These are phyloP conservation scores for Polymixis flavicincta DNA, from an alignment of 2,888 invertebrate species.

Conservation along the genomic window DNA sequence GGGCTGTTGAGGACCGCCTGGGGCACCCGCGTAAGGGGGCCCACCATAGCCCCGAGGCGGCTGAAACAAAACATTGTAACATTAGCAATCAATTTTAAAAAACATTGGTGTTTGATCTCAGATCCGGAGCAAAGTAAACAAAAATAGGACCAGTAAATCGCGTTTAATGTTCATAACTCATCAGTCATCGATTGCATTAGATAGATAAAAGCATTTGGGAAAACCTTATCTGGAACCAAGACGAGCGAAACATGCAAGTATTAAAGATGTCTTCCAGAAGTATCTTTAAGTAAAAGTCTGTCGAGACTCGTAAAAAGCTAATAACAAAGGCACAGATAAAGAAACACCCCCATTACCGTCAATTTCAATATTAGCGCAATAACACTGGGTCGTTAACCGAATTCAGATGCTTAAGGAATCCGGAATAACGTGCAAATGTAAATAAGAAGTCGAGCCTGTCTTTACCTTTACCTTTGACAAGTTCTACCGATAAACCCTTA, in stretches of 20 bases:
- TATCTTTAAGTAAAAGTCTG: conserved; percentile 13
- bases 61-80: conserved; percentile 72
- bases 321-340: conserved; percentile 37
- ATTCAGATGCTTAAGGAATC: conserved; percentile 22
- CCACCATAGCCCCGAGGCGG: conserved; percentile 88
- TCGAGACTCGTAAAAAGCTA: conserved; percentile 26
- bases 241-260: neutral
- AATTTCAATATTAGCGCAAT: conserved; percentile 54
- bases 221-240: neutral
- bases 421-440: conserved; percentile 32
- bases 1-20: conserved; percentile 87
- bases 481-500: neutral
- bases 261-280: neutral
- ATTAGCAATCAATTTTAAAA: conserved; percentile 18
- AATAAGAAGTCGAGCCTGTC: conserved; percentile 29
- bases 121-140: neutral
- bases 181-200: neutral
- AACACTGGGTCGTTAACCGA: conserved; percentile 48
- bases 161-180: neutral
- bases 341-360: conserved; percentile 46
- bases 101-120: neutral
- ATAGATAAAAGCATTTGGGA: neutral
- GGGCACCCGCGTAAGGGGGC: conserved; percentile 88
- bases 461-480: too few species aligned
- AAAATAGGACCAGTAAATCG: neutral